phyloP scores from a whole-genome alignment of 1,140 invertebrate genomes.

The Meloidogyne chitwoodi region DNA sequence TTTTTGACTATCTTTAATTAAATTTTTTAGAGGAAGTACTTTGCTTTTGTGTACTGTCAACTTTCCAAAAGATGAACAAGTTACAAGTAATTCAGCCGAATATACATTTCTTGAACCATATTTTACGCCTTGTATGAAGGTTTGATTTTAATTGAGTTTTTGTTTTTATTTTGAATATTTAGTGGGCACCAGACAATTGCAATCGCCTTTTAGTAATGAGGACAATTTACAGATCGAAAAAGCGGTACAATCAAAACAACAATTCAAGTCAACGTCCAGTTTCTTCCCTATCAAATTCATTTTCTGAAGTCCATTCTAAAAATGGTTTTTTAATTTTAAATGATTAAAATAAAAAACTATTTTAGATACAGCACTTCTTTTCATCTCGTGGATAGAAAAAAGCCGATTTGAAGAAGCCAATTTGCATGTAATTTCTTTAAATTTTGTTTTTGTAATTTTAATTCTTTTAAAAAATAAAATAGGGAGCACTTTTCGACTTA shows the following conservation, averaged over 20 bases:
- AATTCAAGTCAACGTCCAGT: background rate
- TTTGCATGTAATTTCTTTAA: background rate
- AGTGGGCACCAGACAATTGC: conserved; percentile 28
- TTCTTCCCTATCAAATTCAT: background rate
- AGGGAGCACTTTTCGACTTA: conserved; percentile 32
- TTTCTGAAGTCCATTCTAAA: background rate
- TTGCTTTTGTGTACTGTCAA: conserved; percentile 23
- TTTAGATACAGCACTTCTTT: conserved; percentile 26
- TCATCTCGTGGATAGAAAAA: conserved; percentile 22
- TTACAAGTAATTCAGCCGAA: conserved; percentile 8
- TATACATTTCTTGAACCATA: conserved; percentile 27
- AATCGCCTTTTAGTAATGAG: conserved; percentile 16
- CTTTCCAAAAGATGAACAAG: conserved; percentile 32
- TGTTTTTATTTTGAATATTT: background rate
- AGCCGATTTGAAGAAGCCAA: background rate
- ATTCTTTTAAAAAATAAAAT: background rate
- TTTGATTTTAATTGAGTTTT: background rate
- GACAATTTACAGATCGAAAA: conserved; percentile 10
- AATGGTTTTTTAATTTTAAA: background rate
- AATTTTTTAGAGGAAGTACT: conserved; percentile 18
- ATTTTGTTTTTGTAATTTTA: background rate
- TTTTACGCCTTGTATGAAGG: conserved; percentile 27
- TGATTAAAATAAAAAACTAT: background rate
- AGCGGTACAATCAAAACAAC: background rate
- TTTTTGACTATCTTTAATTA: background rate